These are phyloP conservation scores for Apteryx mantelli DNA, from an alignment of 2,113 vertebrate genomes.

Conservation along the genomic window DNA sequence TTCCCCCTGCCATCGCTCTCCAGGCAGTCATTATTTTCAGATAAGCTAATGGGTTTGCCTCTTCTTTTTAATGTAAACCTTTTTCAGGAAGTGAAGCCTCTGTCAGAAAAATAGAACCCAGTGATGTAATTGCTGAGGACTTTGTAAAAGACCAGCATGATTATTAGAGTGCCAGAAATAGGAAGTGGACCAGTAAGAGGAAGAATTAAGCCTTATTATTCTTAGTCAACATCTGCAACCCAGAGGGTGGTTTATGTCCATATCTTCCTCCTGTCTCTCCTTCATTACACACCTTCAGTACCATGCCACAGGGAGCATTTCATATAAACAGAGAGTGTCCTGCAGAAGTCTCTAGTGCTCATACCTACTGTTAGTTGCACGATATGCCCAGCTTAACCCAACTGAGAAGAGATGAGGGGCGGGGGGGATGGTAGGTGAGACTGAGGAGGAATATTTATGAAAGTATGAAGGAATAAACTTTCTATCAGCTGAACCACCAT, in stretches of 20 bases:
- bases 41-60: neutral
- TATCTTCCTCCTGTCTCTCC: neutral
- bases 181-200: neutral
- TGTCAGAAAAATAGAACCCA: neutral
- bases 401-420: neutral
- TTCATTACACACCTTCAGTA: neutral
- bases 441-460: neutral
- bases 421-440: neutral
- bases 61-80: neutral
- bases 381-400: rapidly evolving
- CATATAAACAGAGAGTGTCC: neutral
- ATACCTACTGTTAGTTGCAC: neutral
- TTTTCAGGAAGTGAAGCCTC: neutral
- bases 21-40: neutral
- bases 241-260: neutral
- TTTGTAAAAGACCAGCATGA: neutral
- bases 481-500: neutral
- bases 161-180: neutral
- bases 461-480: rapidly evolving
- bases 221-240: neutral
- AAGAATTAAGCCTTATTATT: neutral
- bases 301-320: neutral
- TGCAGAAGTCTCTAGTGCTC: neutral
- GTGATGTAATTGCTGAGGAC: neutral
- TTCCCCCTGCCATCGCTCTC: too few relatives aligned